Conservation (phyloP, 2,113 vertebrate genomes). For the Cochlearius cochlearius region DNA sequence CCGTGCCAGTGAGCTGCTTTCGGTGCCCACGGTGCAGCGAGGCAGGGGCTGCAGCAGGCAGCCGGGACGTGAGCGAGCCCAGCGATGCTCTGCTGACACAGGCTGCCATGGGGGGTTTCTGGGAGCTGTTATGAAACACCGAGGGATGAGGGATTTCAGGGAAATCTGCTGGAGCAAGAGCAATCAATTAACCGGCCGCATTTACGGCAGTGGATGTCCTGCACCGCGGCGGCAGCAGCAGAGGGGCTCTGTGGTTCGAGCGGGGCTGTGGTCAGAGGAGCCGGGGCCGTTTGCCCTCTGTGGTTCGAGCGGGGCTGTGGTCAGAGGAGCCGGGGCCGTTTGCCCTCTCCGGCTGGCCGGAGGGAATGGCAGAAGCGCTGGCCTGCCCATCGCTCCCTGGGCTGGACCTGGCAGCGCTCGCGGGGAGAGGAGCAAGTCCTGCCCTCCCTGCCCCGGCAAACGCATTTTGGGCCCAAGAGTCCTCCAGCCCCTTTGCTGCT, state of each 20-base stretch:
- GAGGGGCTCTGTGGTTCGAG: background rate
- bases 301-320: rapidly evolving
- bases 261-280: rapidly evolving
- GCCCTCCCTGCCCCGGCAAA: background rate
- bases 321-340: rapidly evolving
- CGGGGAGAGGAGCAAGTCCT: background rate
- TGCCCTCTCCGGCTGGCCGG: background rate
- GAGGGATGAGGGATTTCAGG: background rate
- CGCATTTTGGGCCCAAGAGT: background rate
- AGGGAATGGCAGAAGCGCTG: rapidly evolving
- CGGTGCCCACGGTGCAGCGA: background rate
- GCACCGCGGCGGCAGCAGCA: rapidly evolving
- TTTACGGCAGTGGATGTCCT: background rate
- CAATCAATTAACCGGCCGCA: background rate
- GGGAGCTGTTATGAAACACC: background rate
- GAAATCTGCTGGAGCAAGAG: background rate
- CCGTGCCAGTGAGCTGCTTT: background rate
- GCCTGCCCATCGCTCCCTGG: background rate
- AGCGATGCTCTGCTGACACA: background rate
- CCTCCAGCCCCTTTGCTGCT: background rate
- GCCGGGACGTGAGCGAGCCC: rapidly evolving
- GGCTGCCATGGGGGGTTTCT: rapidly evolving
- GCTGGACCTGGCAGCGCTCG: background rate
- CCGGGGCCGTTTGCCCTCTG: background rate
- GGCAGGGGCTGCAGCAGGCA: background rate